Evolutionary conservation across 2,888 invertebrate species (phyloP), one percentile per base, ranked within the genome.

Genomic region (Spodoptera littoralis): DNA sequence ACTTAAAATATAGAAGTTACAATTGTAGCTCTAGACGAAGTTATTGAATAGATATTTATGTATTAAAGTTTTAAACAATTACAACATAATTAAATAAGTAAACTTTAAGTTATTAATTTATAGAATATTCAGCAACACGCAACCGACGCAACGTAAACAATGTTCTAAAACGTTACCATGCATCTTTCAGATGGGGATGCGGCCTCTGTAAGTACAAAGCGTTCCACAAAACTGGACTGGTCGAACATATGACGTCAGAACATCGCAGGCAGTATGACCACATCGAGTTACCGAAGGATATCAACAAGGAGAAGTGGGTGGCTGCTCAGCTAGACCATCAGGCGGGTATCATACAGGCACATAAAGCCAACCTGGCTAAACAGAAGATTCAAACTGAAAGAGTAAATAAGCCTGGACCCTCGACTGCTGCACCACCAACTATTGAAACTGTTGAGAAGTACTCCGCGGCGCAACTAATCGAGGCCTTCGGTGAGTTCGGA

Each of bases 201-300:
- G 92, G 90, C 18, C 83, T 92, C 2, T 97, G 97, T 80, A 90
- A 94, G 0, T 96, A 95, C 79, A 95, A 94, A 69, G 95, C 95
- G 0, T 95, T 96, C 71, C 96, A 95, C 76, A 94, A 92, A 66
- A 90, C 87, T 2, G 92, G 95, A 0, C 88, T 96, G 22, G 85
- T 90, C 27, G 95, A 95, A 2, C 96, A 97, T 80, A 95, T 95
- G 66, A 70, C 77, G 11, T 90, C 90, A 2, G 94, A 94, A 52
- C 96, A 96, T 76, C 72, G 79, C 9, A 79, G 88, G 4, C 84
- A 85, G 18, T 85, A 82, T 1, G 86, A 90, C n/a, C 89, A 91
- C 0, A 85, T 90, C 0, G 86, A 89, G 50, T 83, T 96, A 11
- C 89, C 94, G 1, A 81, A 87, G 0, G 90, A 96, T 75, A 52